A percentile compares a stretch with the other conserved stretches of the same genome.
These are phyloP conservation scores for Sebastes schlegelii DNA, from an alignment of 2,113 vertebrate genomes.

Conservation along the genomic window DNA sequence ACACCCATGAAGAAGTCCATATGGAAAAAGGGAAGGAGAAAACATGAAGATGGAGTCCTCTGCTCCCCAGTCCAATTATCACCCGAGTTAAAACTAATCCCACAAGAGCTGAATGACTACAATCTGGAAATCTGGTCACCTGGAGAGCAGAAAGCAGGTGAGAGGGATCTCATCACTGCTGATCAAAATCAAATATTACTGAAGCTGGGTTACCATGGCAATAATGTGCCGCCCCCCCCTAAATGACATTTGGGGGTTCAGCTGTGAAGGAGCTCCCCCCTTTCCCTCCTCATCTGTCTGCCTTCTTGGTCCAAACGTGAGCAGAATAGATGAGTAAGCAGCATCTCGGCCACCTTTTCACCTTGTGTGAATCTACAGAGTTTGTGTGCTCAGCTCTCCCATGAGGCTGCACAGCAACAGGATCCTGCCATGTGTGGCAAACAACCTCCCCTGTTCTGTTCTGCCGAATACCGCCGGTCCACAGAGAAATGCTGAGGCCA, in stretches of 20 bases:
- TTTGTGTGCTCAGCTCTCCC: constrained; percentile 41
- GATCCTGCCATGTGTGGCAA: constrained; percentile 24
- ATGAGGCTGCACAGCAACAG: constrained; percentile 17
- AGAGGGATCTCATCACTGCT: constrained; percentile 39
- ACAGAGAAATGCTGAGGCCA: constrained; percentile 61
- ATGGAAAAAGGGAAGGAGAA: constrained; percentile 14
- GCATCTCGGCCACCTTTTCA: constrained; percentile 56
- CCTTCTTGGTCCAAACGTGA: constrained; percentile 52
- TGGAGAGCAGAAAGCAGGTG: constrained; percentile 40
- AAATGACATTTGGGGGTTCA: constrained; percentile 68
- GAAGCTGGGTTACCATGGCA: constrained; percentile 70
- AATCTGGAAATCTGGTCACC: constrained; percentile 45
- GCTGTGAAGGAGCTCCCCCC: constrained; percentile 31
- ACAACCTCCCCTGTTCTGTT: background rate
- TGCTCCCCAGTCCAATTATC: constrained; percentile 63
- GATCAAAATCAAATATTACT: constrained; percentile 69
- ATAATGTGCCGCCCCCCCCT: constrained; percentile 55
- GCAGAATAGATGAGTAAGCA: constrained; percentile 62
- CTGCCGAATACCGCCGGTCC: constrained; percentile 38
- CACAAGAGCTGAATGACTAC: constrained; percentile 4
- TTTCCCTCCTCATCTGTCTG: background rate
- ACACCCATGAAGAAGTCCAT: constrained; percentile 7
- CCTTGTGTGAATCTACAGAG: constrained; percentile 45
- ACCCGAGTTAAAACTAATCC: constrained; percentile 53
- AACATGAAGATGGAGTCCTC: constrained; percentile 35